phyloP scores from a whole-genome alignment of 2,888 invertebrate species.

The Pollenia labialis region DNA sequence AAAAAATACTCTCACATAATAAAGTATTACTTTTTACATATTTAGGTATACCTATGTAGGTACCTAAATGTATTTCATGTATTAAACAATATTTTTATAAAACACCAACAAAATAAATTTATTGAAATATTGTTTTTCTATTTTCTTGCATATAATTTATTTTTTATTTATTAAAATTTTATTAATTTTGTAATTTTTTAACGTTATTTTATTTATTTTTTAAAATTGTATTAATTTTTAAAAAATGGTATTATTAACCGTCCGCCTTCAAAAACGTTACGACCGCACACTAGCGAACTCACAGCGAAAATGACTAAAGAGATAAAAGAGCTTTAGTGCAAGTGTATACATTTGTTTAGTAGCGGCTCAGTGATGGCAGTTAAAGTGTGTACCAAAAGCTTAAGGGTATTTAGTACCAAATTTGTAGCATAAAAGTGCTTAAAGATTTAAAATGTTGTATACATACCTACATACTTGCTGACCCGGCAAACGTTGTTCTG shows the following conservation, averaged over 20 bases:
- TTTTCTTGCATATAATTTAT: constrained; percentile 19
- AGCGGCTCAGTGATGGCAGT: constrained; percentile 34
- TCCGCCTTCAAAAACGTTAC: constrained; percentile 43
- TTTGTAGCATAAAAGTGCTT: background rate
- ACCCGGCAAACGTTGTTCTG: no score
- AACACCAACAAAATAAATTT: constrained; percentile 26
- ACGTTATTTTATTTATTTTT: constrained; percentile 54
- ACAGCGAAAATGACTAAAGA: constrained; percentile 77
- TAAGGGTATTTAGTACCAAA: constrained; percentile 10
- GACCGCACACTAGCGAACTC: constrained; percentile 77
- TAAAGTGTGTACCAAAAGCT: background rate
- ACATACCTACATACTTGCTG: no score
- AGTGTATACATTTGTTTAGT: constrained; percentile 73
- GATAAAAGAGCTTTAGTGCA: constrained; percentile 74
- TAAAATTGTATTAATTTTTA: no score
- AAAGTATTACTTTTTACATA: constrained; percentile 46
- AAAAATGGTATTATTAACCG: constrained; percentile 23
- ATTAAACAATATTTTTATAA: constrained; percentile 55
- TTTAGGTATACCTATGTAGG: no score
- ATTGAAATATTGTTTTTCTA: constrained; percentile 44
- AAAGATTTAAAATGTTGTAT: no score
- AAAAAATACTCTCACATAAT: constrained; percentile 39
- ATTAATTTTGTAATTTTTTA: constrained; percentile 40
- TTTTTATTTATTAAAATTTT: constrained; percentile 28
- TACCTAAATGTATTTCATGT: constrained; percentile 18